These are phyloP conservation scores for Ctenosaura bakeri DNA, from an alignment of 2,797 vertebrate species.

Conservation along the genomic window DNA sequence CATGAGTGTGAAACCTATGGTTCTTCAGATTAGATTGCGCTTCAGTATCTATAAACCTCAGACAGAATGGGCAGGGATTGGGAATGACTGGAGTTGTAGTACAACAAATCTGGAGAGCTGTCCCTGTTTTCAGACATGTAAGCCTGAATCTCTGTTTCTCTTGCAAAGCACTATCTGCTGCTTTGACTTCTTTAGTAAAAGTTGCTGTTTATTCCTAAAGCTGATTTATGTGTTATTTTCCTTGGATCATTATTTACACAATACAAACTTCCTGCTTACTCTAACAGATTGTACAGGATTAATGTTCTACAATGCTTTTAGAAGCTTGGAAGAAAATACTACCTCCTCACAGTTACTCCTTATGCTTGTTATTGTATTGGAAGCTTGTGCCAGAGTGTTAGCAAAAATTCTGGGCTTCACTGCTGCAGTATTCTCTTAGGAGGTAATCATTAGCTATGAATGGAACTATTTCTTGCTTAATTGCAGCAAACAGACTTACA, in stretches of 20 bases:
- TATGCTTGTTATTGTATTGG: not conserved
- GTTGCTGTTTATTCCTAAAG: not conserved
- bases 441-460: not conserved
- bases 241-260: not conserved
- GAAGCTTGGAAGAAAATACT: not conserved
- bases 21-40: not conserved
- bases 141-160: not conserved
- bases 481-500: not conserved
- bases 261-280: not conserved
- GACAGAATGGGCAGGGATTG: not conserved
- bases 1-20: not conserved
- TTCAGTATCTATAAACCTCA: not conserved
- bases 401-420: conserved; percentile 6
- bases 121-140: not conserved
- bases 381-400: not conserved
- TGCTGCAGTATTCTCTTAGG: not conserved
- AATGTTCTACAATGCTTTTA: not conserved
- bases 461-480: not conserved
- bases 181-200: not conserved
- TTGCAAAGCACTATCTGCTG: not conserved
- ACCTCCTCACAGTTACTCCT: not conserved
- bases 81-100: not conserved
- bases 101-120: not conserved
- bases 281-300: not conserved
- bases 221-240: conserved; percentile 1